Evolutionary conservation across 2,113 vertebrate species (phyloP).

Genomic region (Forbesichthys agassizii): DNA sequence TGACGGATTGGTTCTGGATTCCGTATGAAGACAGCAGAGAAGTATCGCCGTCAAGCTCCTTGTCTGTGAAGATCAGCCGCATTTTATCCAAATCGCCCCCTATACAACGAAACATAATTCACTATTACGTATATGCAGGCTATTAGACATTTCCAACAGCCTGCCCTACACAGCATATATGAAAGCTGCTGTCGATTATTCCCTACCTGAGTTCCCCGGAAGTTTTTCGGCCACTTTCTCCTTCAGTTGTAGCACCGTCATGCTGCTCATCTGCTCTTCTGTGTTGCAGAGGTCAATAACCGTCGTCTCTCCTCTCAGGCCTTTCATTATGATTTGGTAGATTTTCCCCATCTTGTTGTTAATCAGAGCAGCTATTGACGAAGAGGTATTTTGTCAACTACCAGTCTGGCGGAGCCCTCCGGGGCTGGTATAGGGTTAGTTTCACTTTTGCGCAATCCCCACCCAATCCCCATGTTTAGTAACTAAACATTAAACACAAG

Average conservation of each 20-base stretch:
- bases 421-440: neutral
- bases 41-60: constrained; percentile 32
- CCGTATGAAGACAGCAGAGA: constrained; percentile 39
- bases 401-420: neutral
- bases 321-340: constrained; percentile 54
- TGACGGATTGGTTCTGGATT: constrained; percentile 55
- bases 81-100: constrained; percentile 7
- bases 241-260: constrained; percentile 61
- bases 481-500: too few relatives aligned
- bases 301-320: constrained; percentile 50
- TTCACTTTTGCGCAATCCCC: neutral
- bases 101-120: neutral
- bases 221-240: constrained; percentile 48
- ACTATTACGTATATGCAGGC: neutral
- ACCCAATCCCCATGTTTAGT: too few relatives aligned
- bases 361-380: neutral
- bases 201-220: constrained; percentile 9
- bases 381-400: neutral
- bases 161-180: too few relatives aligned
- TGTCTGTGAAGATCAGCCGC: constrained; percentile 56
- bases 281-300: constrained; percentile 62
- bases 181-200: too few relatives aligned
- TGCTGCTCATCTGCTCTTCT: constrained; percentile 50
- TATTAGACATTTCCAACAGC: neutral
- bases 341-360: constrained; percentile 52